Percentiles rank a stretch among this genome's conserved stretches.
These are phyloP conservation scores for Talpa occidentalis DNA, from an alignment of 2,113 vertebrate genomes.

Conservation along the genomic window DNA sequence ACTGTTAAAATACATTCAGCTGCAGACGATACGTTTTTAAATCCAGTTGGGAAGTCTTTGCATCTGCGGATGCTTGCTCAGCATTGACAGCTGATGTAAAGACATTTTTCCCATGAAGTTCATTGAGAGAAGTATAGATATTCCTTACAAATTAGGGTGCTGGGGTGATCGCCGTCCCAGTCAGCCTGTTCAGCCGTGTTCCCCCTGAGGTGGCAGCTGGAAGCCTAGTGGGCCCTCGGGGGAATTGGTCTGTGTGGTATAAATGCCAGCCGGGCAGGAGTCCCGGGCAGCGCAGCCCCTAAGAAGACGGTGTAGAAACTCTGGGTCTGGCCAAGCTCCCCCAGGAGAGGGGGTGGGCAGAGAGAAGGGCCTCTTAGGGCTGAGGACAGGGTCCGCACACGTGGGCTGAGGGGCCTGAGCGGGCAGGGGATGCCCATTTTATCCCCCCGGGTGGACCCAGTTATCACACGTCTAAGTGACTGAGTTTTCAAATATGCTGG, in stretches of 20 bases:
- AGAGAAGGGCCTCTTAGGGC: rapidly evolving
- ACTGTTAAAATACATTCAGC: background rate
- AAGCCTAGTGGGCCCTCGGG: background rate
- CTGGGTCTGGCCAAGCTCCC: background rate
- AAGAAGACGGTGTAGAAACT: background rate
- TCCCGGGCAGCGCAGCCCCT: background rate
- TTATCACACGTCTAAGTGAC: background rate
- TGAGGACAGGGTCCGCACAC: too few species aligned
- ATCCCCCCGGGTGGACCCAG: background rate
- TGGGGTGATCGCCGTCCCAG: rapidly evolving
- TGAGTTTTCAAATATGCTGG: background rate
- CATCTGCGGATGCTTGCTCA: background rate
- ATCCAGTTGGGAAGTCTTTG: background rate
- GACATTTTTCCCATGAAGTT: background rate
- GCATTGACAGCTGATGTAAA: background rate
- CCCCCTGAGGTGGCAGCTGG: background rate
- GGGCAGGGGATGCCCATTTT: too few species aligned
- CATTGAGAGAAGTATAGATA: background rate
- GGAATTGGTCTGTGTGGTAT: too few species aligned
- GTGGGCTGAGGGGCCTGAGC: too few species aligned
- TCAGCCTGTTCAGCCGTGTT: background rate
- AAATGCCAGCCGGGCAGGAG: background rate
- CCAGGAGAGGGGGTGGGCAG: rapidly evolving
- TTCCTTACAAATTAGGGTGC: too few species aligned
- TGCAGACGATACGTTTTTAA: background rate